A percentile compares a stretch with the other conserved stretches of the same genome.
Conservation (phyloP, 2,113 vertebrate genomes). For the Alligator mississippiensis region DNA sequence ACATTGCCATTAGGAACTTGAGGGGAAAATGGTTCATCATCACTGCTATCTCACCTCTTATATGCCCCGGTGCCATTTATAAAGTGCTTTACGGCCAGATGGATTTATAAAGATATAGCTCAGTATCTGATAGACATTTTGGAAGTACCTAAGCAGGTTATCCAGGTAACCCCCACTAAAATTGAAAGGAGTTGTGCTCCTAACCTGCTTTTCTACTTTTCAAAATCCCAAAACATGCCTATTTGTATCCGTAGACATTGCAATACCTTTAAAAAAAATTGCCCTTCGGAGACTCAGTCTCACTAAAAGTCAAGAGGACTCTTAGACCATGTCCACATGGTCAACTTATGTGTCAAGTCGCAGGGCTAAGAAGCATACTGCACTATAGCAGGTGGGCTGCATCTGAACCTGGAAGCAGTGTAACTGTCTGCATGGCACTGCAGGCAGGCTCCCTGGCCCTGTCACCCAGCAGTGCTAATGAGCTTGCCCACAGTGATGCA, state of each 20-base stretch:
- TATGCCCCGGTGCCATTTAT: neutral
- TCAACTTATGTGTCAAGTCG: too few relatives aligned
- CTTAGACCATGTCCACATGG: too few relatives aligned
- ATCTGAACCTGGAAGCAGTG: too few relatives aligned
- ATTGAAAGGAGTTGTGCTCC: neutral
- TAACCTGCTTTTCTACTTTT: neutral
- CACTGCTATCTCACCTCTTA: neutral
- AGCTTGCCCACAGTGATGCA: too few relatives aligned
- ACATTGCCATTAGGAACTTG: accelerated
- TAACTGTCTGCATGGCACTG: too few relatives aligned
- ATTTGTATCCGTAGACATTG: neutral
- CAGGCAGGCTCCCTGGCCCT: too few relatives aligned
- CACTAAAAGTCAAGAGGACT: neutral
- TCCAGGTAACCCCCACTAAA: neutral
- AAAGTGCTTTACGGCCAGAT: neutral
- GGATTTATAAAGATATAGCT: neutral
- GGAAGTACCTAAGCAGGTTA: neutral
- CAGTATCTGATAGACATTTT: neutral
- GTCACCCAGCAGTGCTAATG: too few relatives aligned
- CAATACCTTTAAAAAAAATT: neutral
- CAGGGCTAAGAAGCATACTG: too few relatives aligned
- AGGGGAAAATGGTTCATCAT: neutral
- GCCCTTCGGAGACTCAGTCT: neutral
- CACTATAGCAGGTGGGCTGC: too few relatives aligned
- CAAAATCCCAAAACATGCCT: neutral